phyloP scores from a whole-genome alignment of 2,888 invertebrate genomes.

The Brachypalpus laphriformis region DNA sequence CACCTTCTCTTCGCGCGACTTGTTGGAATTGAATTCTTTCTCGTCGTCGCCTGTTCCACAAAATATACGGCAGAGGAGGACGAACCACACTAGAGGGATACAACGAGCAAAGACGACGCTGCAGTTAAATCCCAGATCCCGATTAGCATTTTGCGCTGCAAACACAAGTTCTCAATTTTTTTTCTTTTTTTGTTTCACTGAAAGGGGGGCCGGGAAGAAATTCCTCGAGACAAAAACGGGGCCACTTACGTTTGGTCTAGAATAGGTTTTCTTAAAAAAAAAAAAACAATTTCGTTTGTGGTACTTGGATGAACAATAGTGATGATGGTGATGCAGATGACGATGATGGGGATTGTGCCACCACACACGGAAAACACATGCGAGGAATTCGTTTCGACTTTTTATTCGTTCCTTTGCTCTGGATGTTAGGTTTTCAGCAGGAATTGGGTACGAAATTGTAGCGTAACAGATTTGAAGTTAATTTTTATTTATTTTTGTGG shows the following conservation, averaged over 20 bases:
- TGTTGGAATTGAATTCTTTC: slow-evolving; percentile 17
- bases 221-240: neutral
- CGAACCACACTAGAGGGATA: slow-evolving; percentile 45
- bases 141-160: slow-evolving; percentile 63
- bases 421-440: slow-evolving; percentile 7
- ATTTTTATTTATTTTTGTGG: slow-evolving; percentile 64
- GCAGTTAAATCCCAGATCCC: slow-evolving; percentile 53
- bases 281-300: neutral
- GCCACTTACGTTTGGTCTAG: slow-evolving; percentile 37
- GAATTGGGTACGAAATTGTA: slow-evolving; percentile 39
- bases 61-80: no score
- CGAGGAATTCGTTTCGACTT: slow-evolving; percentile 57
- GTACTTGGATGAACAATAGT: slow-evolving; percentile 50
- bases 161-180: slow-evolving; percentile 34
- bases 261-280: slow-evolving; percentile 1
- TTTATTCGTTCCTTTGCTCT: slow-evolving; percentile 23
- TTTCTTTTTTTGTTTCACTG: slow-evolving; percentile 14
- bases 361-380: slow-evolving; percentile 74
- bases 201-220: neutral
- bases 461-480: slow-evolving; percentile 34
- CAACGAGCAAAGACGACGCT: slow-evolving; percentile 49
- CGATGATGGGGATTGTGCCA: slow-evolving; percentile 69
- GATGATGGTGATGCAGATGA: slow-evolving; percentile 52
- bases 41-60: neutral
- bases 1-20: neutral